Evolutionary conservation across 2,888 invertebrate species (phyloP).

Genomic region (Pinctada fucata): DNA sequence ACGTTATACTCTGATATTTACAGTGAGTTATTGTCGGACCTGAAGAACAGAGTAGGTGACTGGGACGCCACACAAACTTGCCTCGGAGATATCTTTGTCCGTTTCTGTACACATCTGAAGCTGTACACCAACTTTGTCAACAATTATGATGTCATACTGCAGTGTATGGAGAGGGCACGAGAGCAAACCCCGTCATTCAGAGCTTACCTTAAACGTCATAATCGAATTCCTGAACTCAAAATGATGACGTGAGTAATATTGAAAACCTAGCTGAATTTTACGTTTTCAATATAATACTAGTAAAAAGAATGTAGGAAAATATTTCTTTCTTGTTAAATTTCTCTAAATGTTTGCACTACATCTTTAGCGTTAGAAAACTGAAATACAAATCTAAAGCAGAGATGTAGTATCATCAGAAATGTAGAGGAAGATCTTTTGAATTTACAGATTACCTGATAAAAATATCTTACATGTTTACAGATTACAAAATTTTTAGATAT

Average conservation of each 20-base stretch:
- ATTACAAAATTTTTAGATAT: too few relatives aligned
- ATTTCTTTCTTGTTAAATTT: neutral
- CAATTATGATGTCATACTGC: conserved; percentile 72
- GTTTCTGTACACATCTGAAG: conserved; percentile 70
- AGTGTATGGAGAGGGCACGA: conserved; percentile 68
- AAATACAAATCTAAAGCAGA: neutral
- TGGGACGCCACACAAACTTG: conserved; percentile 71
- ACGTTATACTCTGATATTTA: neutral
- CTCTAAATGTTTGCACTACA: neutral
- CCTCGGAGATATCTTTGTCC: conserved; percentile 74
- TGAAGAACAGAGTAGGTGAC: conserved; percentile 66
- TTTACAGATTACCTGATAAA: too few relatives aligned
- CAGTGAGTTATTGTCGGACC: conserved; percentile 69
- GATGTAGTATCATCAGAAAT: too few relatives aligned
- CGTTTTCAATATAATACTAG: too few relatives aligned
- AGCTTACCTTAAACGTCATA: conserved; percentile 71
- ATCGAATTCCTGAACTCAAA: conserved; percentile 67
- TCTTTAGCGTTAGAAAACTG: neutral
- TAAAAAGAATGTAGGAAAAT: neutral
- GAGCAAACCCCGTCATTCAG: conserved; percentile 72
- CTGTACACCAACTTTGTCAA: conserved; percentile 74
- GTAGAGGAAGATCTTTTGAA: too few relatives aligned
- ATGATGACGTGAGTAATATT: conserved; percentile 67
- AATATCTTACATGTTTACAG: too few relatives aligned
- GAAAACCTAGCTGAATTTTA: too few relatives aligned